Evolutionary conservation across 2,113 vertebrate species (phyloP), one percentile per base, ranked within the genome.

Genomic region (Phyllostomus discolor): DNA sequence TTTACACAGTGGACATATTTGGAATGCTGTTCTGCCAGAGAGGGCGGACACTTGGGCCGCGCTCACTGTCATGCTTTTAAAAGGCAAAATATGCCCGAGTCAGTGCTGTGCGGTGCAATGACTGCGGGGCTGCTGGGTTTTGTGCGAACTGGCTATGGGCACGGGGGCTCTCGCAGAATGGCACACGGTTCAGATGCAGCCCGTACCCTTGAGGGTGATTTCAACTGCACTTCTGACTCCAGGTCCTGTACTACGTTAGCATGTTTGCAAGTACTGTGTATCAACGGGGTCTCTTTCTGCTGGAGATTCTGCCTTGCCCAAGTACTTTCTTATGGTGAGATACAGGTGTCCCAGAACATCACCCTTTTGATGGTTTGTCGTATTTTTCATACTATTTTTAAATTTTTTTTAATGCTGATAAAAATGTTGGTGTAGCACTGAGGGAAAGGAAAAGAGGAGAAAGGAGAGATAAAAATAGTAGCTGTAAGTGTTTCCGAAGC

Each of bases 11-110:
- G 66, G 83, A 54, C 38, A 9, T 95, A 95, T 88, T 95, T 90
- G 80, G 91, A 97, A 81, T 95, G 91, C 57, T 84, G 11, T 57
- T 62, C 94, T 79, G 95, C 0, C 75, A n/a, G 67, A 24, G 90
- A 95, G n/a, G 26, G 78, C 95, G 84, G 82, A 94, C 78, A 89
- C 64, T 95, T 90, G 87, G 57, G 22, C 43, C 67, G 48, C 43
- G 52, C 19, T 90, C 31, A 38, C 76, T 87, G 22, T 88, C 0
- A 0, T 90, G 66, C 79, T 98, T 95, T 91, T 94, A 79, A 94
- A 98, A 96, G 90, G 64, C 79, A 46, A 94, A 94, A 20, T 64
- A 52, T 46, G 70, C 78, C 64, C 19, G 16, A 90, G 43, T 28
- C 78, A 1, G 50, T 73, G 31, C 69, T 78, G 9, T 54, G 31